phyloP scores from a whole-genome alignment of 2,797 vertebrate genomes.

The Gambelia wislizenii region DNA sequence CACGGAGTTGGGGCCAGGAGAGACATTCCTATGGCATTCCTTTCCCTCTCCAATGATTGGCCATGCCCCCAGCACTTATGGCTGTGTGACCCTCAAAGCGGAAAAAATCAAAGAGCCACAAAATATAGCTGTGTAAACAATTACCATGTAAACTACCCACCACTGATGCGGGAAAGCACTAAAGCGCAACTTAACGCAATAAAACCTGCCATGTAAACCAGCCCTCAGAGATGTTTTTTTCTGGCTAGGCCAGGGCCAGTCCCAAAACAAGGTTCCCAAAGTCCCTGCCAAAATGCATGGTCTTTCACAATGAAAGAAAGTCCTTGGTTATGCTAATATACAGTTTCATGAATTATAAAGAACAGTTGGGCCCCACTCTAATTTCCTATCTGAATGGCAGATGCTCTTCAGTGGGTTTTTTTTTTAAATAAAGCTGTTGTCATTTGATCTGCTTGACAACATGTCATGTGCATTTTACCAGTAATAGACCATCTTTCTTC shows the following conservation, averaged over 20 bases:
- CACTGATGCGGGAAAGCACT: no score
- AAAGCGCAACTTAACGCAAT: no score
- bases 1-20: no score
- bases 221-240: not conserved
- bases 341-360: constrained; percentile 64
- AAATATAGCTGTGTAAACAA: no score
- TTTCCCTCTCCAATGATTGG: no score
- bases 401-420: constrained; percentile 63
- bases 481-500: constrained; percentile 72
- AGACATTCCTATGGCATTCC: no score
- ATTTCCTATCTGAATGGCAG: constrained; percentile 78
- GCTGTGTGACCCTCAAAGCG: no score
- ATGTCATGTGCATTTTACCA: constrained; percentile 75
- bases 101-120: no score
- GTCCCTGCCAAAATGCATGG: constrained; percentile 19
- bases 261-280: not conserved
- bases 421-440: constrained; percentile 70
- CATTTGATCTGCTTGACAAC: constrained; percentile 72
- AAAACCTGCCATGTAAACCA: no score
- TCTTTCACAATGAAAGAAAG: constrained; percentile 58
- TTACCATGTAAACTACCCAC: no score
- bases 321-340: constrained; percentile 50
- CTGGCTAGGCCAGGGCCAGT: not conserved
- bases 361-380: constrained; percentile 66
- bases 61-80: no score